Conservation (phyloP, 2,113 vertebrate genomes). For the Chloroceryle aenea region DNA sequence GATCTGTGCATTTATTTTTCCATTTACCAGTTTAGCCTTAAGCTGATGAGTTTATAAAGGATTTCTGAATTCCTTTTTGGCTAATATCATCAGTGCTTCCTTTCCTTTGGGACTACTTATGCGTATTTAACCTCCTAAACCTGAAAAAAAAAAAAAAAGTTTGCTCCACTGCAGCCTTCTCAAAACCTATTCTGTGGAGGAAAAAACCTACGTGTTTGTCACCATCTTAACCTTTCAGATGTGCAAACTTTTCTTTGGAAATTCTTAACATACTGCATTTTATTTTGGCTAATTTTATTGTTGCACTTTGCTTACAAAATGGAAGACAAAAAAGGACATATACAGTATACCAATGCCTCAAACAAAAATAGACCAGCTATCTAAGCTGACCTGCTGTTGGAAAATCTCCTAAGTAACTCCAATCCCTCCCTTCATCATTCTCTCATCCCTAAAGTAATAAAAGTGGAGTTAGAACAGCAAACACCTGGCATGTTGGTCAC, state of each 20-base stretch:
- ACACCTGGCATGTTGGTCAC: slow-evolving; percentile 76
- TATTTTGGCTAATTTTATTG: slow-evolving; percentile 6
- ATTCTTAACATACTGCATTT: not conserved
- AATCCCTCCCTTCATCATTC: slow-evolving; percentile 1
- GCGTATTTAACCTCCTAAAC: not conserved
- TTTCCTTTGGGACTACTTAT: not conserved
- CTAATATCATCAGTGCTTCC: not conserved
- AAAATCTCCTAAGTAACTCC: slow-evolving; percentile 48
- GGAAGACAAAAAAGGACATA: not conserved
- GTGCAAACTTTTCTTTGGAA: not conserved
- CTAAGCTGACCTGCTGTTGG: slow-evolving; percentile 40
- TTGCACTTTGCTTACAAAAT: not conserved
- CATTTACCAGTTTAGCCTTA: not conserved
- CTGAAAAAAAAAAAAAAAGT: not conserved
- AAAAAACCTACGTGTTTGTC: not conserved
- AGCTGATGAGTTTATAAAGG: not conserved
- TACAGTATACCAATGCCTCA: not conserved
- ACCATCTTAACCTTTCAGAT: not conserved
- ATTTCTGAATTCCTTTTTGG: not conserved
- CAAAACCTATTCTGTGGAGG: not conserved
- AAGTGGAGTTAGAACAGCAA: slow-evolving; percentile 60
- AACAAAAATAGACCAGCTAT: slow-evolving; percentile 32
- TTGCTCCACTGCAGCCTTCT: not conserved
- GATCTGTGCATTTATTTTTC: not conserved
- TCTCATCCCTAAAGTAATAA: slow-evolving; percentile 62